Evolutionary conservation across 2,113 vertebrate genomes (phyloP).

Genomic region (Ranitomeya imitator): DNA sequence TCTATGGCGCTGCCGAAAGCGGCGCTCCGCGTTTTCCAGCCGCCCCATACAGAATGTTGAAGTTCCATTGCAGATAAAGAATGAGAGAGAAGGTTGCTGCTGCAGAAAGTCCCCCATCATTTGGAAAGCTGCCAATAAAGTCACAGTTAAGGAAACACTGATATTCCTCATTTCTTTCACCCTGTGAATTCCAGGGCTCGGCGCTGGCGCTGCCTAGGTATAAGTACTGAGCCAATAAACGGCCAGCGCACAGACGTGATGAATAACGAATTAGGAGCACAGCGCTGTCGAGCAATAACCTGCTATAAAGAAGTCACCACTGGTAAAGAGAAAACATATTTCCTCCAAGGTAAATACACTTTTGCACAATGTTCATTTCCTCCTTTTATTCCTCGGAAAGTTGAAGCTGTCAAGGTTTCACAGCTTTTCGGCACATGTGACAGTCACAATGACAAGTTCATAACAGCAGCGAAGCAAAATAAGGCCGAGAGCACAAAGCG

Average conservation of each 20-base stretch:
- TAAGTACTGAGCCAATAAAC: background rate
- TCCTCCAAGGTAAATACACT: background rate
- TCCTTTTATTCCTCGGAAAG: background rate
- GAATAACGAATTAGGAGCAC: background rate
- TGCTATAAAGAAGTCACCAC: background rate
- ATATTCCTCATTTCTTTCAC: too few relatives aligned
- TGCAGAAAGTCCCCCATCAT: too few relatives aligned
- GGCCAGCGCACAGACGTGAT: background rate
- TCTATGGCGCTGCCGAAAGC: too few relatives aligned
- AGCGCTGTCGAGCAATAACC: background rate
- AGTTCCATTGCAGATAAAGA: too few relatives aligned
- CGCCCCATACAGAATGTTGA: too few relatives aligned
- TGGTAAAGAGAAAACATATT: conserved; percentile 6
- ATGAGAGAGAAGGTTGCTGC: too few relatives aligned
- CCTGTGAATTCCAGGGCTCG: too few relatives aligned
- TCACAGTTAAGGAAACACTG: too few relatives aligned
- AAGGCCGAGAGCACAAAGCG: conserved; percentile 10
- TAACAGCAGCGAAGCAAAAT: background rate
- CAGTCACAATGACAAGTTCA: conserved; percentile 32
- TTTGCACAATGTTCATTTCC: conserved; percentile 3
- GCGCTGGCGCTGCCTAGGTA: too few relatives aligned
- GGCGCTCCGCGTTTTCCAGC: too few relatives aligned
- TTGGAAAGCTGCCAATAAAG: too few relatives aligned
- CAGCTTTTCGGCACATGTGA: background rate
- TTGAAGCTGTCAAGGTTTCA: background rate